Evolutionary conservation across 2,797 vertebrate genomes (phyloP).

Genomic region (Myotis vivesi): DNA sequence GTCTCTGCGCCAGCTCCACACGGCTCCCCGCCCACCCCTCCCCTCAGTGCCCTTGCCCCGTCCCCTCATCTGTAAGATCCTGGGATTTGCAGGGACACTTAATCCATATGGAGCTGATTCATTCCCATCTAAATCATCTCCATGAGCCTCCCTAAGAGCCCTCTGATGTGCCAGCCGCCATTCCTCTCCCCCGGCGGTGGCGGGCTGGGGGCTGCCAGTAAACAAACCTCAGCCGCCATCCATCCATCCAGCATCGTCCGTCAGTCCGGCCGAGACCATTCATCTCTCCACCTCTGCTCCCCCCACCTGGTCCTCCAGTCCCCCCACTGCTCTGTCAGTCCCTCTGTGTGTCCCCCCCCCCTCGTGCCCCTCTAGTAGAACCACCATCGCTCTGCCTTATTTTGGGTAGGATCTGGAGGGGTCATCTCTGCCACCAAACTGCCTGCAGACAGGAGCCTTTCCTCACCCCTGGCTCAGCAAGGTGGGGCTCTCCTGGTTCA

Average conservation of each 20-base stretch:
- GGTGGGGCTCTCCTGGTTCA: neutral
- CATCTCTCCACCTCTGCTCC: conserved; percentile 17
- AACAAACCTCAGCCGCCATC: conserved; percentile 69
- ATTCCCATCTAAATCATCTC: conserved; percentile 80
- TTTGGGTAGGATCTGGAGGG: neutral
- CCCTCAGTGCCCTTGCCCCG: conserved; percentile 65
- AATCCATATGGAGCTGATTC: conserved; percentile 80
- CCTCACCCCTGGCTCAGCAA: neutral
- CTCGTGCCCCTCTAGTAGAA: neutral
- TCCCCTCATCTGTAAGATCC: conserved; percentile 73
- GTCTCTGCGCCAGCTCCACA: neutral
- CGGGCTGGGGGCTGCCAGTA: conserved; percentile 73
- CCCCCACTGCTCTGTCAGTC: neutral
- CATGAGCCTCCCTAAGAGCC: conserved; percentile 75
- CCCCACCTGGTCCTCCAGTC: neutral
- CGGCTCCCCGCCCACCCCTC: neutral
- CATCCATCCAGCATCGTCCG: conserved; percentile 61
- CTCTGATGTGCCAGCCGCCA: conserved; percentile 75
- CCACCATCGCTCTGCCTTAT: neutral
- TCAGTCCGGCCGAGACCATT: conserved; percentile 48
- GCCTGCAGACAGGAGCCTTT: neutral
- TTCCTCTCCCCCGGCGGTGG: conserved; percentile 53
- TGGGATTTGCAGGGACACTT: conserved; percentile 77
- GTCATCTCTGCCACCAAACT: neutral
- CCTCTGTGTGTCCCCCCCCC: neutral